A percentile compares a stretch with the other conserved stretches of the same genome.
phyloP scores from a whole-genome alignment of 2,797 vertebrate genomes.

The Buphagus erythrorhynchus region DNA sequence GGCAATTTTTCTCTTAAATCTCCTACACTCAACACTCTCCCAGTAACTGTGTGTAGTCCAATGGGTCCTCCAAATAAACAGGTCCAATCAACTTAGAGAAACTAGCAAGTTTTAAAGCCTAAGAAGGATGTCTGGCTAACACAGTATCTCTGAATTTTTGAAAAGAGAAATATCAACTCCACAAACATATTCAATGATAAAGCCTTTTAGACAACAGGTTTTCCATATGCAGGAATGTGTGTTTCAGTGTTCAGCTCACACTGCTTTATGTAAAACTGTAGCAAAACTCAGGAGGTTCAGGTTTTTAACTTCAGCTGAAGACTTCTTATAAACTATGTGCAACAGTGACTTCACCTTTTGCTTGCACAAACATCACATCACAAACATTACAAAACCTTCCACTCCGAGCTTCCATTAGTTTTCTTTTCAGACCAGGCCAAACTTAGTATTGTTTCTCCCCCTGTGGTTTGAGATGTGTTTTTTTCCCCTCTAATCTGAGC shows the following conservation, averaged over 20 bases:
- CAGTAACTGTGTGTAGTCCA: background rate
- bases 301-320: background rate
- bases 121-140: background rate
- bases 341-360: background rate
- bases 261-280: background rate
- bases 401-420: background rate
- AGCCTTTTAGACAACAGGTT: background rate
- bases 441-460: background rate
- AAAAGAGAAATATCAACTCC: background rate
- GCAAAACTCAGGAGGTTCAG: background rate
- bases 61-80: accelerated
- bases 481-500: accelerated
- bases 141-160: background rate
- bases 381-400: background rate
- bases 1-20: background rate
- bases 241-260: background rate
- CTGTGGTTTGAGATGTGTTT: accelerated
- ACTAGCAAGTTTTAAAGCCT: background rate
- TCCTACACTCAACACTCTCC: background rate
- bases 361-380: accelerated
- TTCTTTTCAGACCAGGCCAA: background rate
- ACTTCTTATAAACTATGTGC: background rate
- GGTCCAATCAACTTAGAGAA: background rate
- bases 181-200: background rate
- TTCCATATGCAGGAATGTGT: background rate